phyloP scores from a whole-genome alignment of 2,797 vertebrate genomes.

The Channallabes apus region DNA sequence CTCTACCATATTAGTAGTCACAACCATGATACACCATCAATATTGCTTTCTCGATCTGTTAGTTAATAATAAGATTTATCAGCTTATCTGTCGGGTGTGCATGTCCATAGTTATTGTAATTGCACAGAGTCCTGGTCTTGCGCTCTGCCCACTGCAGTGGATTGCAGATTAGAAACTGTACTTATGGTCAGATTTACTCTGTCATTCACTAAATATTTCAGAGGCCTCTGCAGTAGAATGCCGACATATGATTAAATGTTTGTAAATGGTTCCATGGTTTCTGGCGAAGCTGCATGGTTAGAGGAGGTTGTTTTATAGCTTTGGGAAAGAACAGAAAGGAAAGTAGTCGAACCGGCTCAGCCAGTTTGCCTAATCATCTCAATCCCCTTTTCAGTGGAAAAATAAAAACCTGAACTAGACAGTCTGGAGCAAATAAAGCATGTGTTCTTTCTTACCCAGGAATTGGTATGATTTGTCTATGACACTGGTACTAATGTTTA shows the following conservation, averaged over 20 bases:
- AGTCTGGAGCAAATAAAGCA: constrained; percentile 14
- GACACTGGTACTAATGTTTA: background rate
- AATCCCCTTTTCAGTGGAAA: constrained; percentile 31
- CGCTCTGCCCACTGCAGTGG: background rate
- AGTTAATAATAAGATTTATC: background rate
- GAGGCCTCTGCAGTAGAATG: constrained; percentile 26
- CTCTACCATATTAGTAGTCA: background rate
- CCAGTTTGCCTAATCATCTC: constrained; percentile 43
- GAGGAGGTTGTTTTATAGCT: constrained; percentile 39
- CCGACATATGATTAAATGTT: constrained; percentile 48
- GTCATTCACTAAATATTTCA: constrained; percentile 39
- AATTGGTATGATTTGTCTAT: constrained; percentile 12
- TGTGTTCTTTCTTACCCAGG: background rate
- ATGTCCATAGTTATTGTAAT: background rate
- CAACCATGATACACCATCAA: background rate
- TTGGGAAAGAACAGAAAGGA: constrained; percentile 32
- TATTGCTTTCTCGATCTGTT: constrained; percentile 5
- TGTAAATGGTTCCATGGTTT: constrained; percentile 44
- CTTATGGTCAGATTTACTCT: constrained; percentile 38
- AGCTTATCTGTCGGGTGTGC: background rate
- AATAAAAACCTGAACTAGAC: constrained; percentile 23
- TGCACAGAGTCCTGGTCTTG: background rate
- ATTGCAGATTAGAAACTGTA: constrained; percentile 29
- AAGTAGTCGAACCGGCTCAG: constrained; percentile 44
- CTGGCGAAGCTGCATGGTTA: constrained; percentile 35